Conservation (phyloP, 2,113 vertebrate genomes). For the Ardeotis arabs region DNA sequence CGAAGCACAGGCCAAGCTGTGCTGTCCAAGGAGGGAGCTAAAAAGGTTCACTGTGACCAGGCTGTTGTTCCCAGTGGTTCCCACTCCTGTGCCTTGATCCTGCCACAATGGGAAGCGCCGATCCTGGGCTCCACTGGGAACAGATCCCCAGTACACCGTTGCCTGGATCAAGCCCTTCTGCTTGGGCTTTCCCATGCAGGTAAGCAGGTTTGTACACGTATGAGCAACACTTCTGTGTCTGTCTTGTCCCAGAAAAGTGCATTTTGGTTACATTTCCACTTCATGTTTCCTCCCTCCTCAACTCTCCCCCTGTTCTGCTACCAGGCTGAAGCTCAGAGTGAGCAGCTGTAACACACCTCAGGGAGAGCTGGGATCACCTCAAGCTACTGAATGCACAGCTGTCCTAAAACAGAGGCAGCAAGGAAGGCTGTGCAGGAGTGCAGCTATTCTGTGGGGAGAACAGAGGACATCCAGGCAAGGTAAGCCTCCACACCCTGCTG, state of each 20-base stretch:
- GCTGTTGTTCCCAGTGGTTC: neutral
- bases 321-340: neutral
- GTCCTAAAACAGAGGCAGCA: neutral
- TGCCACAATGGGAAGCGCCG: fast-evolving
- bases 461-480: neutral
- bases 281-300: neutral
- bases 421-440: neutral
- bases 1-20: neutral
- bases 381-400: neutral
- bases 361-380: neutral
- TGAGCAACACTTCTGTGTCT: too few relatives aligned
- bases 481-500: neutral
- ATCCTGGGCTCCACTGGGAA: neutral
- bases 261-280: neutral
- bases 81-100: neutral
- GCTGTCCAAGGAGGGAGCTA: neutral
- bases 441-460: neutral
- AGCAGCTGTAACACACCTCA: neutral
- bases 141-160: fast-evolving
- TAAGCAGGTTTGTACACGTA: fast-evolving
- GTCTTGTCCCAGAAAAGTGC: neutral
- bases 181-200: neutral
- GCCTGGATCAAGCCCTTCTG: neutral
- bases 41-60: fast-evolving
- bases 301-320: neutral